Conservation (phyloP, 1,140 invertebrate species). For the Bemisia tabaci region DNA sequence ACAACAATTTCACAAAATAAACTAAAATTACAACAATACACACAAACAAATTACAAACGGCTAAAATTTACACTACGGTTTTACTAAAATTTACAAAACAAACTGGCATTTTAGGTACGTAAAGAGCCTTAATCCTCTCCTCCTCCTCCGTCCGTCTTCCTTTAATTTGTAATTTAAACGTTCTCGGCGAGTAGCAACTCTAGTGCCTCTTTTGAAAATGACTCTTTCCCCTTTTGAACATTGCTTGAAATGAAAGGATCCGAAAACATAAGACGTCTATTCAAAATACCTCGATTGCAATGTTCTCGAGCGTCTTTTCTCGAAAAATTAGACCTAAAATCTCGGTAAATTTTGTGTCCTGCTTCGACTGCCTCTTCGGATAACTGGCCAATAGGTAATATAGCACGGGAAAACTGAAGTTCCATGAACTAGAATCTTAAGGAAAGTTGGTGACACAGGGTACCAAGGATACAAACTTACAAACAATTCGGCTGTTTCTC, state of each 20-base stretch:
- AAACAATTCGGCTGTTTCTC: constrained; percentile 21
- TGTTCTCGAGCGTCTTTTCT: constrained; percentile 22
- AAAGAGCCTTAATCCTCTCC: no score
- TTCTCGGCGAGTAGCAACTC: no score
- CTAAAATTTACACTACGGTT: no score
- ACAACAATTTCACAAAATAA: no score
- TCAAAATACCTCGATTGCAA: constrained; percentile 23
- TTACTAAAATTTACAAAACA: no score
- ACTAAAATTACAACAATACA: no score
- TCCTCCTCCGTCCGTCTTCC: no score
- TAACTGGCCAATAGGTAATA: constrained; percentile 20
- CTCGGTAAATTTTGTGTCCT: constrained; percentile 24
- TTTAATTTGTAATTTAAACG: no score
- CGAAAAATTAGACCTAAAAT: constrained; percentile 20
- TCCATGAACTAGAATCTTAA: constrained; percentile 27
- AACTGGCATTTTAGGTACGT: no score
- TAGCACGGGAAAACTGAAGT: constrained; percentile 18
- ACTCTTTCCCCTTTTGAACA: no score
- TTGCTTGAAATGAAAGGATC: constrained; percentile 24
- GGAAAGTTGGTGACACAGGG: constrained; percentile 13
- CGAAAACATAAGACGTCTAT: constrained; percentile 24
- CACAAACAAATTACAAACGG: no score
- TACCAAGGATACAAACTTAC: constrained; percentile 23
- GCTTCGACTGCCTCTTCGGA: constrained; percentile 21
- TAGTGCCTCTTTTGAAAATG: no score